phyloP scores from a whole-genome alignment of 1,140 invertebrate species.

The Lamellibrachia luymesi region DNA sequence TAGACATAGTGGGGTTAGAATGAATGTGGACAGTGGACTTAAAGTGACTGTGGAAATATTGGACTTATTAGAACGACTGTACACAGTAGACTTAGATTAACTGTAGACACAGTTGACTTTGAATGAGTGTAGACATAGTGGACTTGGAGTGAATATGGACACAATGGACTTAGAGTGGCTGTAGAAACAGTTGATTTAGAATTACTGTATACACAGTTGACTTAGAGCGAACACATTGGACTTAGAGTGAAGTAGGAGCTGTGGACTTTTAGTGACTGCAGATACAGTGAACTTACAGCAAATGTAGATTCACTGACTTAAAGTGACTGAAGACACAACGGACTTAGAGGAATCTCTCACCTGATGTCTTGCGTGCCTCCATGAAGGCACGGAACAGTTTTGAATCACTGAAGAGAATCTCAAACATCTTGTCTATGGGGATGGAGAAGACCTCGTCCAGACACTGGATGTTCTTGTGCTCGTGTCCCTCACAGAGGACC shows the following conservation, averaged over 20 bases:
- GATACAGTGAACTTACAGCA: background rate
- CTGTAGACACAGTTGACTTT: too few relatives aligned
- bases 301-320: background rate
- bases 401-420: conserved; percentile 88
- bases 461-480: conserved; percentile 76
- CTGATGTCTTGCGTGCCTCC: conserved; percentile 74
- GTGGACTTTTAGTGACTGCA: background rate
- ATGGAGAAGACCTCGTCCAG: conserved; percentile 69
- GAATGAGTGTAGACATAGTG: too few relatives aligned
- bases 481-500: conserved; percentile 53
- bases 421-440: conserved; percentile 84
- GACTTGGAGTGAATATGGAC: too few relatives aligned
- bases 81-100: too few relatives aligned
- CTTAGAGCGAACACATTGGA: background rate
- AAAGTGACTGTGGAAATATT: too few relatives aligned
- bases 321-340: too few relatives aligned
- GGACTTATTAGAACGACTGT: too few relatives aligned
- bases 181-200: too few relatives aligned
- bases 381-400: conserved; percentile 85
- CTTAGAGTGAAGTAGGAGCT: too few relatives aligned
- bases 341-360: conserved; percentile 56
- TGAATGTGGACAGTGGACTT: too few relatives aligned
- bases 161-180: too few relatives aligned
- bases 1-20: too few relatives aligned
- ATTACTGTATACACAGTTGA: background rate